Base-by-base conservation (phyloP, 2,797 vertebrate genomes). In the Centroberyx gerrardi region DNA sequence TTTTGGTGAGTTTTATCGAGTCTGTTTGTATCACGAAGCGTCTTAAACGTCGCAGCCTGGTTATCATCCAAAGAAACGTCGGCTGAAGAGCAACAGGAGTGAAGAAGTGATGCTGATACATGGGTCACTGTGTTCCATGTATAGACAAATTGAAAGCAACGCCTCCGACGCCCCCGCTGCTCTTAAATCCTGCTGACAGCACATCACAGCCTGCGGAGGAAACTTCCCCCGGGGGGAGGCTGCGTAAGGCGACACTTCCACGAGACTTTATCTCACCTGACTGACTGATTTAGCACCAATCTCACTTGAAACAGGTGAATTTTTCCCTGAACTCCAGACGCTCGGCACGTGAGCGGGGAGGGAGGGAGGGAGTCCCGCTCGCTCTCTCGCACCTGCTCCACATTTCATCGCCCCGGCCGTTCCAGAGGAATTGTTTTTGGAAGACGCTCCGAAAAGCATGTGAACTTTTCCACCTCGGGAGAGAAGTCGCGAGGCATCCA, bases 211-310 rank as follows among this genome's bases (percentile, higher is more conserved):
- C 79, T 12, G 3, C 29, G n/a, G 29, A 51, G 61, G 69, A 67
- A 69, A 68, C 10, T 80, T 49, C 73, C 48, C 68, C 22, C n/a
- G n/a, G n/a, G n/a, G 0, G 46, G 68, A 82, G 70, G 51, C 38
- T 4, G 9, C 15, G 74, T 51, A 78, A 88, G 51, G 53, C 42
- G 56, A 88, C 78, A 79, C 70, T 31, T 85, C 69, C 52, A 68
- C 5, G 15, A 80, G 87, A 87, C 83, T 77, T 78, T 83, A 86
- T 87, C 83, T 44, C 29, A 18, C 10, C 40, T 40, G 61, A 68
- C 48, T 62, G 76, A 62, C 55, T 54, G 73, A 85, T 82, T 80
- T 67, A 40, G 31, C 17, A 64, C 38, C 42, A 28, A 82, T 79
- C 53, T 65, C 53, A 0, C 73, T 67, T 44, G 64, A 70, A 83